phyloP scores from a whole-genome alignment of 2,113 vertebrate genomes.

The Barbus barbus region DNA sequence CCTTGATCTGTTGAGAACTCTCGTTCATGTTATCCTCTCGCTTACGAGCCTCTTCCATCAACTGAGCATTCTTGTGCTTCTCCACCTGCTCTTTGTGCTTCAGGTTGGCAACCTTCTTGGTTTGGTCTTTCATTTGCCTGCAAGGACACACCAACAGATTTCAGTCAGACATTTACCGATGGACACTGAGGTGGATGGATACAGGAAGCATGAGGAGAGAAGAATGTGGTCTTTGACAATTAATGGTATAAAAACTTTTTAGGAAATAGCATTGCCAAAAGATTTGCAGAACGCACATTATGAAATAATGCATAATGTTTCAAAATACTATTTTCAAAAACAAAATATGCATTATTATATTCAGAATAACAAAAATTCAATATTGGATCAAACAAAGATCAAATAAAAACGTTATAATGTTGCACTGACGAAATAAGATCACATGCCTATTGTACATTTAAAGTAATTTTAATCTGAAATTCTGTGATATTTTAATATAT shows the following conservation, averaged over 20 bases:
- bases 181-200: neutral
- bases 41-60: slow-evolving; percentile 93
- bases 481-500: too few relatives aligned
- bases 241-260: neutral
- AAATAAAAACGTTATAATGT: neutral
- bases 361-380: neutral
- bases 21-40: slow-evolving; percentile 92
- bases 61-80: slow-evolving; percentile 92
- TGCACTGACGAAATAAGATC: neutral
- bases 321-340: neutral
- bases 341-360: neutral
- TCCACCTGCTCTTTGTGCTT: slow-evolving; percentile 98
- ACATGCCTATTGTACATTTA: neutral
- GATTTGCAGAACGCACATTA: neutral
- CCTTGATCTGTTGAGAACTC: slow-evolving; percentile 94
- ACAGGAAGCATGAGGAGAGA: neutral
- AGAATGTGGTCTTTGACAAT: neutral
- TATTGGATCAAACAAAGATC: too few relatives aligned
- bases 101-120: slow-evolving; percentile 95
- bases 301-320: neutral
- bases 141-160: slow-evolving; percentile 35
- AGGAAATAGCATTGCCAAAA: neutral
- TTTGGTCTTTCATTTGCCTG: slow-evolving; percentile 97
- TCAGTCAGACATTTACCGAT: slow-evolving; percentile 5
- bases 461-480: neutral